Evolutionary conservation across 2,113 vertebrate genomes (phyloP).

Genomic region (Anolis carolinensis): DNA sequence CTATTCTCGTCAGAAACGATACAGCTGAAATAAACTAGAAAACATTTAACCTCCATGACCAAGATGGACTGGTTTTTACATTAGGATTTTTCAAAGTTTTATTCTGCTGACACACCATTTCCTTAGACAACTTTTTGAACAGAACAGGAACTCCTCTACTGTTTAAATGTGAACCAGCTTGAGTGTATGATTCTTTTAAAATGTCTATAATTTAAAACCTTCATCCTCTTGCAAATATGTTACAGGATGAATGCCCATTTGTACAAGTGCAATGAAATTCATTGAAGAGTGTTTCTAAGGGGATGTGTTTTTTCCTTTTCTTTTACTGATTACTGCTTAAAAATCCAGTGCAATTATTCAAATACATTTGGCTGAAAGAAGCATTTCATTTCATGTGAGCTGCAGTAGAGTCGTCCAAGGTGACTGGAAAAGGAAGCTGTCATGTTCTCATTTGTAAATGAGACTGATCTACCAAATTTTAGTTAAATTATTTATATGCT

Average conservation of each 20-base stretch:
- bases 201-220: not conserved
- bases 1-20: not conserved
- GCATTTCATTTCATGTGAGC: not conserved
- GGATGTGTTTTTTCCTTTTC: not conserved
- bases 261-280: not conserved
- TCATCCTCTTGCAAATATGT: not conserved
- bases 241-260: not conserved
- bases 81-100: not conserved
- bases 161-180: not conserved
- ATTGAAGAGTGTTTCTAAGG: not conserved
- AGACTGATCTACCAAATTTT: conserved; percentile 64
- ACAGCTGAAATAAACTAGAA: not conserved
- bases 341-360: conserved; percentile 4
- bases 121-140: not conserved
- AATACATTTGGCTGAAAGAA: not conserved
- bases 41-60: not conserved
- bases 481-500: conserved; percentile 70
- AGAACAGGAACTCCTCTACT: not conserved
- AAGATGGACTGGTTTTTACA: not conserved
- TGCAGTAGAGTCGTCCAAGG: conserved; percentile 32
- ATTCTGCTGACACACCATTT: not conserved
- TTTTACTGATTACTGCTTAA: not conserved
- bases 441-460: conserved; percentile 61
- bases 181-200: not conserved
- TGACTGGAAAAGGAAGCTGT: conserved; percentile 50